A percentile compares a stretch with the other conserved stretches of the same genome.
phyloP scores from a whole-genome alignment of 2,888 invertebrate genomes.

The Sepioteuthis lessoniana region DNA sequence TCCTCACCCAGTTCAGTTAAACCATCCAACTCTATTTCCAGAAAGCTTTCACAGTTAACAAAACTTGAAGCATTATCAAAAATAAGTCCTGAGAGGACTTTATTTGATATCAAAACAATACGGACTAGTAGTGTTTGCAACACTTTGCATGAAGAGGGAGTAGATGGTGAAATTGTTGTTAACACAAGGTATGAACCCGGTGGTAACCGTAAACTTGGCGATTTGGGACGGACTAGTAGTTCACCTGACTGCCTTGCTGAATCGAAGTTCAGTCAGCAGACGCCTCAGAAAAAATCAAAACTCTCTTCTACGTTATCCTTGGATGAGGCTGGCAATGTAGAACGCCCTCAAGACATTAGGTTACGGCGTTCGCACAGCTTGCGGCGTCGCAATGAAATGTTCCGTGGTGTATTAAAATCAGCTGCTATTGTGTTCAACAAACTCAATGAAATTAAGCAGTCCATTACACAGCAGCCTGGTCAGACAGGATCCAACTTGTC shows the following conservation, averaged over 20 bases:
- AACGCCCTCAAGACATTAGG: constrained; percentile 53
- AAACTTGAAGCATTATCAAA: constrained; percentile 34
- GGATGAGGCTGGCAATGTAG: constrained; percentile 55
- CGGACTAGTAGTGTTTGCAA: constrained; percentile 37
- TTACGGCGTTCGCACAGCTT: constrained; percentile 57
- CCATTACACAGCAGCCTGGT: constrained; percentile 67
- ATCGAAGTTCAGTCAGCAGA: constrained; percentile 50
- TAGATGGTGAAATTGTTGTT: constrained; percentile 6
- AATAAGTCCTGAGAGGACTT: constrained; percentile 34
- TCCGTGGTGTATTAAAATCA: constrained; percentile 66
- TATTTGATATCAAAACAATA: constrained; percentile 41
- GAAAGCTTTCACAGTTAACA: constrained; percentile 14
- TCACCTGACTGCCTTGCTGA: constrained; percentile 61
- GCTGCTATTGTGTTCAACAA: constrained; percentile 66
- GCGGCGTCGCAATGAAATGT: constrained; percentile 62
- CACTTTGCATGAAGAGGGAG: constrained; percentile 38
- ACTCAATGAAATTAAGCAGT: constrained; percentile 70
- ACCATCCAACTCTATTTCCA: constrained; percentile 20
- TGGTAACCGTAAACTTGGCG: constrained; percentile 54
- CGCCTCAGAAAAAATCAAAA: constrained; percentile 51
- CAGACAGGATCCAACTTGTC: constrained; percentile 65
- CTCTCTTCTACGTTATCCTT: constrained; percentile 57
- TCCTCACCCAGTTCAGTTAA: constrained; percentile 12
- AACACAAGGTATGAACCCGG: neutral
- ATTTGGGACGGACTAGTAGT: constrained; percentile 64